Evolutionary conservation across 64 coral and sea anemone species (phyloP), one percentile per base, ranked within the genome.

Genomic region (Dendrophyllia cribrosa): DNA sequence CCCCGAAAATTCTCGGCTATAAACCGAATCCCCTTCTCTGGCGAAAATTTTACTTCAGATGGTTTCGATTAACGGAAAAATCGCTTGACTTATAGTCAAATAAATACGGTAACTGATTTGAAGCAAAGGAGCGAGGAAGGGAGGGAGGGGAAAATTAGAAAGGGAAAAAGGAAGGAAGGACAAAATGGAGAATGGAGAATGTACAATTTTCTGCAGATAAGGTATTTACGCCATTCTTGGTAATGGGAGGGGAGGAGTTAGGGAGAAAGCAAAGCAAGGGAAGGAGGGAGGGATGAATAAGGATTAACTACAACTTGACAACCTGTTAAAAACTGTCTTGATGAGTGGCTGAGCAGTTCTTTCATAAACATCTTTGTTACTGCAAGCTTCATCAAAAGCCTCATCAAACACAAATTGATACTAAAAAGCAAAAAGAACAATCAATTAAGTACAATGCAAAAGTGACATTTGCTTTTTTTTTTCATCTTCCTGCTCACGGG

Each of bases 351-450:
- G 76, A 51, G 91, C 91, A 53, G 91, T 93, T 55, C 90, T 86
- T 25, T 77, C 55, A 87, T 90, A 96, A 5, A 96, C 58, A 12
- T 96, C 76, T 9, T 86, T 51, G 70, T 96, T 96, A 44, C 55
- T 90, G 53, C 77, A 90, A n/a, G 9, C 44, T 70, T 96, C 95
- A 93, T 93, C 79, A 90, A 96, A 96, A 51, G 77, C 95, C 66
- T 96, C 95, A 86, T 96, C 95, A 88, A 96, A 96, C 69, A 93
- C 80, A 90, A 96, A 96, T 70, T 91, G 85, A 87, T 92, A 96
- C 95, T 96, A 44, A 0, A 76, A 25, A 44, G 43, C 26, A 83
- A 53, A 88, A 80, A 71, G 44, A 21, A 66, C 5, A 78, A 22
- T n/a, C 53, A 43, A n/a, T 58, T 3, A 21, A 61, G 47, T 44